Evolutionary conservation across 2,888 invertebrate genomes (phyloP), one percentile per base, ranked within the genome.

Genomic region (Torymus tubicola): DNA sequence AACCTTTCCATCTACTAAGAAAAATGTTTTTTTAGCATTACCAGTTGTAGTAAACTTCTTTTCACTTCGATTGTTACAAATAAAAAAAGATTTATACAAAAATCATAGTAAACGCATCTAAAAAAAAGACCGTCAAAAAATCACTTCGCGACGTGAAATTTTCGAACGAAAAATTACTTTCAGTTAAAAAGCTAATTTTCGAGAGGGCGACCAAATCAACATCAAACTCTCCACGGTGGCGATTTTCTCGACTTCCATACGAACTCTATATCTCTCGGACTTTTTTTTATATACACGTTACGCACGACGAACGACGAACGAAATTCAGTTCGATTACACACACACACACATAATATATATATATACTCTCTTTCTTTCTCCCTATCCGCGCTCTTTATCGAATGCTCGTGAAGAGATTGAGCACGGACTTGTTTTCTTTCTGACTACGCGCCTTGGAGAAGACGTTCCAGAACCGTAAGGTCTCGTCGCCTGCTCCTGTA

Each of bases 401-500:
- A 89, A 96, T 96, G 84, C 97, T 96, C 63, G 97, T 96, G 91
- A 97, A 98, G 42, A 98, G 92, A 92, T 98, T 98, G 78, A 98
- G 93, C 73, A 97, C 97, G 82, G 98, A 98, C 91, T 98, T 96
- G 86, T 97, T 97, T 91, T 97, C 97, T 91, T 96, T 97, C 89
- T 97, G 97, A 79, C 97, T 97, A 57, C 98, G 94, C 16, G 98
- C 97, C 93, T 99, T 99, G 88, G 97, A 98, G 92, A 99, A 99
- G 0, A 99, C 98, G 92, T 99, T 99, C 99, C 99, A 99, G 91
- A 99, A 99, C 10, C 99, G 93, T 5, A 99, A 93, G 0, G 99
- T 99, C 90, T 99, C 99, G 91, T 99, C 99, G 0, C 99, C 99
- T 0, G 99, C 99, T 42, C 99, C 99, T 0, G 99, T 99, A 0